Conservation (phyloP, 2,888 invertebrate genomes). For the Lamproptera curius region DNA sequence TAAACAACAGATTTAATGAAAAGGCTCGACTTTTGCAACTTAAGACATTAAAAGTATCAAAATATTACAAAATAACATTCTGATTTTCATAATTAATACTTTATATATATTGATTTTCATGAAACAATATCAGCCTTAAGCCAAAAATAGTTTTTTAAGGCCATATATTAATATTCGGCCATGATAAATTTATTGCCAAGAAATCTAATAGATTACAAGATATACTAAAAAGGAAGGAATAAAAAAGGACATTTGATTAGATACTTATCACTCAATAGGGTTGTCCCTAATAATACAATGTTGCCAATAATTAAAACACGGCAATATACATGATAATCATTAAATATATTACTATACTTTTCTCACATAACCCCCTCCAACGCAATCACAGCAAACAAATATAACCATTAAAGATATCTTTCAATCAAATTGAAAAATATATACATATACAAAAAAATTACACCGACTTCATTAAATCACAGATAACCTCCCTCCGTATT, state of each 20-base stretch:
- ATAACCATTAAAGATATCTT: constrained; percentile 5
- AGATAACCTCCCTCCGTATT: constrained; percentile 16
- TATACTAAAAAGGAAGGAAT: constrained; percentile 1
- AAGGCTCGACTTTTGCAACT: no score
- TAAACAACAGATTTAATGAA: no score
- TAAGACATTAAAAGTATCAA: not conserved
- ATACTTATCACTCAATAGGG: constrained; percentile 13
- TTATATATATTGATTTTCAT: not conserved
- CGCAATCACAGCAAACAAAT: constrained; percentile 17
- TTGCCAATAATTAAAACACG: constrained; percentile 15
- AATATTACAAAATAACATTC: not conserved
- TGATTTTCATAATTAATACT: not conserved
- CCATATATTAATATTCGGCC: not conserved
- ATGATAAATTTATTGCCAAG: no score
- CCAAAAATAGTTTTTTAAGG: not conserved
- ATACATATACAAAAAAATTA: constrained; percentile 13
- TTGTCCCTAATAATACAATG: constrained; percentile 2
- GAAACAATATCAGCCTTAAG: not conserved
- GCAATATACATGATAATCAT: not conserved
- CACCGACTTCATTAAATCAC: constrained; percentile 18
- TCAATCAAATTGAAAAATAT: constrained; percentile 17
- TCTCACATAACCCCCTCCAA: constrained; percentile 4
- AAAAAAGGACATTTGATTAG: constrained; percentile 10
- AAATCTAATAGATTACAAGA: not conserved
- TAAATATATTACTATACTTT: constrained; percentile 8